Evolutionary conservation across 30 jellyfish, hydroid and myxozoan genomes (phyloP).

Genomic region (Hydractinia symbiolongicarpus): DNA sequence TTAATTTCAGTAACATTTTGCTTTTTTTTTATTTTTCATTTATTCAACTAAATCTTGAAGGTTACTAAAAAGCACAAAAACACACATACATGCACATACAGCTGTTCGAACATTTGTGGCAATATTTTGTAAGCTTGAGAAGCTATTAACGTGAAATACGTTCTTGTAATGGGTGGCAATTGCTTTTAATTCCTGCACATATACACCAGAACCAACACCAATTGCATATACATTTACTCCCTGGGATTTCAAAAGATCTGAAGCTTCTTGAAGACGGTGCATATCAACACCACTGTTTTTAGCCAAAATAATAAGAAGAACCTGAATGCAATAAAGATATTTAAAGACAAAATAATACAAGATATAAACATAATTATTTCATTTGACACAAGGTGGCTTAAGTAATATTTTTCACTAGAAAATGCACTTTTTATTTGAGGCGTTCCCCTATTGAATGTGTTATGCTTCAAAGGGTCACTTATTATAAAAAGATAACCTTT

Average conservation of each 20-base stretch:
- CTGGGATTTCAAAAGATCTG: constrained; percentile 21
- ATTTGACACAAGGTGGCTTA: too few relatives aligned
- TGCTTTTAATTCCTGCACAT: constrained; percentile 30
- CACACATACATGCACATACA: constrained; percentile 33
- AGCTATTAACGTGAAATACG: constrained; percentile 31
- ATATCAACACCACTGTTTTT: constrained; percentile 34
- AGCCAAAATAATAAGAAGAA: constrained; percentile 34
- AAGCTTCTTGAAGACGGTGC: constrained; percentile 19
- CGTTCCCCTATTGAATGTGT: too few relatives aligned
- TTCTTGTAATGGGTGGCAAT: constrained; percentile 34
- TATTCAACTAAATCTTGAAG: too few relatives aligned
- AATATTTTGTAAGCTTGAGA: constrained; percentile 14
- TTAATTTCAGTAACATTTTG: too few relatives aligned
- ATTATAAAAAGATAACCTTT: too few relatives aligned
- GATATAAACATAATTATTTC: too few relatives aligned
- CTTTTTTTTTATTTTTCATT: too few relatives aligned
- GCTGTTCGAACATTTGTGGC: constrained; percentile 29
- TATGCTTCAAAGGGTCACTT: too few relatives aligned
- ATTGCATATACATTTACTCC: constrained; percentile 25
- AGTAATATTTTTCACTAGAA: too few relatives aligned
- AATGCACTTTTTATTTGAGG: too few relatives aligned
- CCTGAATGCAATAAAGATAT: constrained; percentile 13
- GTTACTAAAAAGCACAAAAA: too few relatives aligned
- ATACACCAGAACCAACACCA: constrained; percentile 35
- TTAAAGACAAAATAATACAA: too few relatives aligned